Evolutionary conservation across 2,797 vertebrate genomes (phyloP), one percentile per base, ranked within the genome.

Genomic region (Thaleichthys pacificus): DNA sequence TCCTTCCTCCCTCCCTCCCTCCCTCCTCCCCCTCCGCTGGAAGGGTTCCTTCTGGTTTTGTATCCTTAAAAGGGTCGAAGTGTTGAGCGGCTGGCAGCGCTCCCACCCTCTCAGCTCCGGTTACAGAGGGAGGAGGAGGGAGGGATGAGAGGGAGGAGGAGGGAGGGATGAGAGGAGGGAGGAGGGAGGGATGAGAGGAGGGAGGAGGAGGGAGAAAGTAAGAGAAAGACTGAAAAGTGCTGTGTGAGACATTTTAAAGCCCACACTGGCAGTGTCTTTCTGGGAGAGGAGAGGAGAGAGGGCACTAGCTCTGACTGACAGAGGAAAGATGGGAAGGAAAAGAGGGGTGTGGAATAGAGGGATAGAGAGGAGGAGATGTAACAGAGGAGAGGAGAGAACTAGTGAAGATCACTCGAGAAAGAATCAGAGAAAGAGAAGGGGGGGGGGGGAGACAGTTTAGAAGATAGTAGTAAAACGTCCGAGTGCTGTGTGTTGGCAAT

Each of bases 41-140:
- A 90, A 90, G 89, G 86, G 78, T 90, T 91, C 89, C 91, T 89
- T 87, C 84, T 89, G 87, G 88, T 91, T 94, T 94, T 94, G 93
- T 94, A 90, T 91, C 93, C 93, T 92, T 94, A 94, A 93, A 94
- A 94, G 93, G 93, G 90, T 91, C 94, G 93, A 93, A 93, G 91
- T 86, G 93, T 92, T 93, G 93, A 89, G 88, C 89, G 91, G 93
- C 86, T 86, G 91, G 93, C 92, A 87, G 86, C 73, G 89, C 90
- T 89, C 89, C 92, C 91, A 89, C 88, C 93, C 82, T 82, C 75
- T 73, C 70, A 80, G 86, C 91, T 94, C 93, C 87, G 87, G 91
- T 94, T 93, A 93, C 93, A 2, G 73, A 80, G 78, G 69, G 65
- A 71, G 47, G 66, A 76, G 81, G 75, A 22, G 54, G 54, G 58